Base-by-base conservation (phyloP, 1,140 invertebrate species). In the Bombus superbus region DNA sequence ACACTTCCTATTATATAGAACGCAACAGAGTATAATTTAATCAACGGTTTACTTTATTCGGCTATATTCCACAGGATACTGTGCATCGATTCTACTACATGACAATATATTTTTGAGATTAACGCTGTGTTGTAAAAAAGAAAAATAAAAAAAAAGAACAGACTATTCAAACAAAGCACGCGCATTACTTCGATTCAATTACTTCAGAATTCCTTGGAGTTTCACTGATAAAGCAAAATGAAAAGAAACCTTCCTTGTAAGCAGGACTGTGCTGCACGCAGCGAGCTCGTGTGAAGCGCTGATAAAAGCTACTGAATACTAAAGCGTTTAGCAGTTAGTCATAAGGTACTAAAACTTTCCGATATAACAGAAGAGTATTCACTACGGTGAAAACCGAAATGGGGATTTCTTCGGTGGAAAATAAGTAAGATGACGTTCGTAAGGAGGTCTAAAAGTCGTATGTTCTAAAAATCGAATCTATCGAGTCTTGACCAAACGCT, bases 231-330 rank as follows among this genome's bases (percentile, higher is more conserved):
- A 28, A 72, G 28, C 28, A 57, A 40, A 53, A n/a, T 32, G 22
- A 42, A 81, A 81, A n/a, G 79, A 81, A 75, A 85, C 59, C 84
- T 75, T 15, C 47, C 86, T 83, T 79, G 75, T 80, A 87, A 89
- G 89, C 87, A 92, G 68, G 89, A 86, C 89, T 91, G 94, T 95
- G 94, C 94, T 95, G 92, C 91, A 91, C 90, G 92, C 92, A 94
- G 92, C 94, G 92, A 94, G 93, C 93, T 94, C 91, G 94, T 95
- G 94, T 92, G 74, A 94, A 94, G 92, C 92, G 93, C 93, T 91
- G 90, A 94, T 89, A 93, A 92, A 95, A 94, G 93, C 93, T 93
- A 92, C 92, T 91, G 93, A 93, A 94, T 91, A 88, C 92, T 90
- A 88, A 93, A 93, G 93, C 94, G 89, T 92, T 93, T 94, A 93